Evolutionary conservation across 2,797 vertebrate species (phyloP).

Genomic region (Acanthurus leucopareius): DNA sequence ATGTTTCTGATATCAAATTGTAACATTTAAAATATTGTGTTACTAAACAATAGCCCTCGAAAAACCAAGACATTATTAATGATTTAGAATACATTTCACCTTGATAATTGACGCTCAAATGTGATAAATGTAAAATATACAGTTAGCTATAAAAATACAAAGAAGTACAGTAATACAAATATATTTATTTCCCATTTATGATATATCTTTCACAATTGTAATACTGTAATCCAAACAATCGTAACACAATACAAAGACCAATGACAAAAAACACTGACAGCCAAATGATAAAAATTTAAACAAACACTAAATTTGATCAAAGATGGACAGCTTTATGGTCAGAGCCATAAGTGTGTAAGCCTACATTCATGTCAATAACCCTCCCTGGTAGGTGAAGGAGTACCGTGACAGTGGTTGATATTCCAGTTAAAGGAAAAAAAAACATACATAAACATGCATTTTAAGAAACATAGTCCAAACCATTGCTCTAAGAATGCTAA

Average conservation of each 20-base stretch:
- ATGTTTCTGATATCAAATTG: slow-evolving; percentile 79
- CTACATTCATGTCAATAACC: slow-evolving; percentile 85
- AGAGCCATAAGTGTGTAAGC: slow-evolving; percentile 79
- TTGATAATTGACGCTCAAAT: slow-evolving; percentile 81
- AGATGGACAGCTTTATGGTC: slow-evolving; percentile 83
- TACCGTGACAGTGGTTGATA: slow-evolving; percentile 79
- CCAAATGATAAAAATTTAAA: slow-evolving; percentile 83
- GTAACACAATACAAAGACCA: slow-evolving; percentile 88
- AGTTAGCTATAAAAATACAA: slow-evolving; percentile 91
- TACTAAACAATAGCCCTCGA: slow-evolving; percentile 82
- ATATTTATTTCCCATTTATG: slow-evolving; percentile 91
- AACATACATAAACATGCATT: slow-evolving; percentile 89
- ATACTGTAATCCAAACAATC: slow-evolving; percentile 82
- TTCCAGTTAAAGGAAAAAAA: slow-evolving; percentile 73
- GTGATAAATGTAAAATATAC: slow-evolving; percentile 86
- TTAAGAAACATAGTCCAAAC: slow-evolving; percentile 83
- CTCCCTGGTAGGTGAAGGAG: slow-evolving; percentile 68
- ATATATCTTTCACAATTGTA: slow-evolving; percentile 88
- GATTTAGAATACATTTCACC: slow-evolving; percentile 82
- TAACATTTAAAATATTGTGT: slow-evolving; percentile 84
- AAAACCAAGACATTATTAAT: slow-evolving; percentile 83
- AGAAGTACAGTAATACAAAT: slow-evolving; percentile 91
- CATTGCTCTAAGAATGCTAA: slow-evolving; percentile 85
- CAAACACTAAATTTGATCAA: slow-evolving; percentile 83
- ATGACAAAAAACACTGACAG: slow-evolving; percentile 86